Percentiles rank a stretch among this genome's conserved stretches.
These are phyloP conservation scores for Calonectris borealis DNA, from an alignment of 2,113 vertebrate species.

Conservation along the genomic window DNA sequence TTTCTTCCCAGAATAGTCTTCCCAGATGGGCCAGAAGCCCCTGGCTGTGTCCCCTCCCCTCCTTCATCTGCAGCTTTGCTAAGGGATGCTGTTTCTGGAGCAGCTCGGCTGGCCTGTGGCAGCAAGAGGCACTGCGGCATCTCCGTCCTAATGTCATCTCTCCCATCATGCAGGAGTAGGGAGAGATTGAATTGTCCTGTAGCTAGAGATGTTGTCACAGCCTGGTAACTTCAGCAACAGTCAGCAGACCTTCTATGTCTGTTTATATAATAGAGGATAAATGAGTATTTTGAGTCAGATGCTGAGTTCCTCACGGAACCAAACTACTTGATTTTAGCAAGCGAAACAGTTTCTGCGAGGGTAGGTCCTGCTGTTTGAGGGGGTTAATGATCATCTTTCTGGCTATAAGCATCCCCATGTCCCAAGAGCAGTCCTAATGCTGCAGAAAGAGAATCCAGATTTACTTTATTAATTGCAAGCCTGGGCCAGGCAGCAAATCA, in stretches of 20 bases:
- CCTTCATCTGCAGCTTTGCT: neutral
- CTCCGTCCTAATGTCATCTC: neutral
- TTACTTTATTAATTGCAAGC: neutral
- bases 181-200: fast-evolving
- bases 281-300: neutral
- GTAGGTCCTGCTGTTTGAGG: neutral
- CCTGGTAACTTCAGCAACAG: neutral
- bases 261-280: neutral
- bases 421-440: neutral
- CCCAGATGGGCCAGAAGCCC: neutral
- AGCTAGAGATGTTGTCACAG: neutral
- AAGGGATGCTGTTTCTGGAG: neutral
- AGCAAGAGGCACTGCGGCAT: neutral
- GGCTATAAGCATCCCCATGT: neutral
- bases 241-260: neutral
- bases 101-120: neutral
- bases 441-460: neutral
- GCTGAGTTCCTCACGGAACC: neutral
- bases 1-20: neutral
- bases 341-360: neutral
- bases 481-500: neutral
- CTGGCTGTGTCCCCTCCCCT: neutral
- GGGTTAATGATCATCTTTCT: neutral
- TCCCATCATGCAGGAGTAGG: fast-evolving
- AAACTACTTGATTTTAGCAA: neutral